Conservation (phyloP, 2,797 vertebrate species). For the Danio albolineatus region DNA sequence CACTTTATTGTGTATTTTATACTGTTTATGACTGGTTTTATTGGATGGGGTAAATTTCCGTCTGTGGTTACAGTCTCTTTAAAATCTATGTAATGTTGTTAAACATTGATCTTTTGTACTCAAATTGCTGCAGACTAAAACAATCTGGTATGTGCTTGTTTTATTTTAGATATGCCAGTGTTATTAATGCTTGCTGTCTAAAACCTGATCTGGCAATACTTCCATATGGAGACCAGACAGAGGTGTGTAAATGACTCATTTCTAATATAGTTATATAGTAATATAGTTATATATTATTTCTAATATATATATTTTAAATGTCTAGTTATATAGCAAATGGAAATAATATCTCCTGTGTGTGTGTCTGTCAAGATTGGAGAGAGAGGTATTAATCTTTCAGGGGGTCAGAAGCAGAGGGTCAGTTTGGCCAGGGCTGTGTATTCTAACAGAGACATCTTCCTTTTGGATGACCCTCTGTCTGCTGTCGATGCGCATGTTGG, state of each 20-base stretch:
- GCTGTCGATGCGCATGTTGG: slow-evolving; percentile 82
- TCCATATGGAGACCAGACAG: slow-evolving; percentile 81
- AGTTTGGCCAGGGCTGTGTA: slow-evolving; percentile 82
- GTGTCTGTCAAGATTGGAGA: slow-evolving; percentile 78
- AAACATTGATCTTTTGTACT: slow-evolving; percentile 9
- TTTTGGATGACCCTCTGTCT: slow-evolving; percentile 83
- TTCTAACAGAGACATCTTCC: slow-evolving; percentile 78
- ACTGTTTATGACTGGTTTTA: slow-evolving; percentile 22
- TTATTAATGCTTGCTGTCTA: slow-evolving; percentile 75
- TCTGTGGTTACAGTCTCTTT: slow-evolving; percentile 15
- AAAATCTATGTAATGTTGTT: background rate
- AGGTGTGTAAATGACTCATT: slow-evolving; percentile 71
- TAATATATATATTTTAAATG: too few relatives aligned
- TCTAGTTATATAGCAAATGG: background rate
- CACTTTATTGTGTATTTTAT: slow-evolving; percentile 1
- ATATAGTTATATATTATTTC: too few relatives aligned
- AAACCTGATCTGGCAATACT: slow-evolving; percentile 77
- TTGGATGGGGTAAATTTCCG: background rate
- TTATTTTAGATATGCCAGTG: slow-evolving; percentile 76
- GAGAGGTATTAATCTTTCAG: slow-evolving; percentile 82
- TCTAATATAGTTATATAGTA: too few relatives aligned
- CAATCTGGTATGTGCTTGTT: background rate
- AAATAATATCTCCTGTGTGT: slow-evolving; percentile 11
- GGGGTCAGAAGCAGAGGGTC: slow-evolving; percentile 85
- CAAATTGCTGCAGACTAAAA: background rate